phyloP scores from a whole-genome alignment of 2,888 invertebrate genomes.

The Mayetiola destructor region DNA sequence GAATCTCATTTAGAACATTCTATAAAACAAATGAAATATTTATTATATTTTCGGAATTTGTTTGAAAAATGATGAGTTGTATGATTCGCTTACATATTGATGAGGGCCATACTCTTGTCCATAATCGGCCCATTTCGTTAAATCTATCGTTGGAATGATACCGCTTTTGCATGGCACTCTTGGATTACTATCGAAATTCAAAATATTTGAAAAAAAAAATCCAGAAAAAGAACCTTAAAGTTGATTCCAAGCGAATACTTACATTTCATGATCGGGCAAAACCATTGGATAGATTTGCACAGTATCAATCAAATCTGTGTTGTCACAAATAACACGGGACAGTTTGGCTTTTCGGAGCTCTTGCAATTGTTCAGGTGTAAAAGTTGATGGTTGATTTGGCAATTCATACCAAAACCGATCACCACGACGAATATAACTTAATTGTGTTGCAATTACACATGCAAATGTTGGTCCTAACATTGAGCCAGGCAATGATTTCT shows the following conservation, averaged over 20 bases:
- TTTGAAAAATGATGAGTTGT: slow-evolving; percentile 21
- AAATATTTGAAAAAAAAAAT: background rate
- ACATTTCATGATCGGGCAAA: slow-evolving; percentile 84
- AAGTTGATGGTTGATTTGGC: slow-evolving; percentile 80
- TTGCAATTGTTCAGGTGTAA: slow-evolving; percentile 70
- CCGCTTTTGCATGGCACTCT: slow-evolving; percentile 83
- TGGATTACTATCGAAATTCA: slow-evolving; percentile 55
- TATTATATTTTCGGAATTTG: background rate
- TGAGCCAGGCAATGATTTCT: slow-evolving; percentile 75
- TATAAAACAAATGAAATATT: slow-evolving; percentile 22
- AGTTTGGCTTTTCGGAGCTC: slow-evolving; percentile 70
- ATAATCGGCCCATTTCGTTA: slow-evolving; percentile 79
- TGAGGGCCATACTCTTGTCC: slow-evolving; percentile 38
- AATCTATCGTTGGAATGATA: slow-evolving; percentile 71
- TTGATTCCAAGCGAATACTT: slow-evolving; percentile 35
- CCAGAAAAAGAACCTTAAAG: background rate
- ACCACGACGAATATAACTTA: slow-evolving; percentile 73
- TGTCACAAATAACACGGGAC: slow-evolving; percentile 77
- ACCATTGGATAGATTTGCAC: slow-evolving; percentile 87
- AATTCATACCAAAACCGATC: slow-evolving; percentile 93
- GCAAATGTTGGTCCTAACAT: slow-evolving; percentile 91
- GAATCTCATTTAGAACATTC: slow-evolving; percentile 36
- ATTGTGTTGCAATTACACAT: slow-evolving; percentile 85
- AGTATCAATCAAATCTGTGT: slow-evolving; percentile 81
- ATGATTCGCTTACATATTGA: slow-evolving; percentile 51